Percentiles rank a stretch among this genome's conserved stretches.
These are phyloP conservation scores for Calephelis virginiensis DNA, from an alignment of 1,140 invertebrate genomes.

Conservation along the genomic window DNA sequence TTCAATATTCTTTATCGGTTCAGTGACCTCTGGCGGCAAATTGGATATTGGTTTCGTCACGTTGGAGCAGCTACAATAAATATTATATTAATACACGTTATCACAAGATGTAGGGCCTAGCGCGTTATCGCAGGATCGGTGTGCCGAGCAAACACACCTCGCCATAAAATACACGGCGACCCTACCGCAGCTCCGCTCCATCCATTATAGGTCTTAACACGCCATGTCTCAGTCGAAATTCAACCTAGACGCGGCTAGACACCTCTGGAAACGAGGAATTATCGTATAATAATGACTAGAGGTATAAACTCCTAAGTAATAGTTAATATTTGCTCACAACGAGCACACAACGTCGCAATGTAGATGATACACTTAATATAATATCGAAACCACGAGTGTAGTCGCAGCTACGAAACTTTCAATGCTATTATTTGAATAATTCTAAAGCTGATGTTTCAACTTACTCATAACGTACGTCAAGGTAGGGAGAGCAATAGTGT, in stretches of 20 bases:
- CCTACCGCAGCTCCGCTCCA: not conserved
- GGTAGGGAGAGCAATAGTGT: conserved; percentile 2
- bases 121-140: conserved; percentile 46
- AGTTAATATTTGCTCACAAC: conserved; percentile 30
- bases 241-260: not conserved
- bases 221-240: conserved; percentile 21
- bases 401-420: not conserved
- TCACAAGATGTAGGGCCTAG: conserved; percentile 48
- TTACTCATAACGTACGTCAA: not conserved
- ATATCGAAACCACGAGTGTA: conserved; percentile 1
- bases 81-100: conserved; percentile 51
- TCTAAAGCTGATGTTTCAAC: not conserved
- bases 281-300: conserved; percentile 25
- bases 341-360: conserved; percentile 26
- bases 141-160: conserved; percentile 41
- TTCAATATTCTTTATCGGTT: not conserved
- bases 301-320: conserved; percentile 25
- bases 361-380: conserved; percentile 22
- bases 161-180: conserved; percentile 32
- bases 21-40: conserved; percentile 26
- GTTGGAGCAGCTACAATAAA: conserved; percentile 36
- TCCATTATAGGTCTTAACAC: conserved; percentile 21
- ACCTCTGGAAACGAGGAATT: conserved; percentile 17
- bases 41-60: conserved; percentile 11
- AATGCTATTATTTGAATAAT: not conserved